A percentile compares a stretch with the other conserved stretches of the same genome.
Evolutionary conservation across 2,797 vertebrate species (phyloP).

Genomic region (Caiman crocodilus): DNA sequence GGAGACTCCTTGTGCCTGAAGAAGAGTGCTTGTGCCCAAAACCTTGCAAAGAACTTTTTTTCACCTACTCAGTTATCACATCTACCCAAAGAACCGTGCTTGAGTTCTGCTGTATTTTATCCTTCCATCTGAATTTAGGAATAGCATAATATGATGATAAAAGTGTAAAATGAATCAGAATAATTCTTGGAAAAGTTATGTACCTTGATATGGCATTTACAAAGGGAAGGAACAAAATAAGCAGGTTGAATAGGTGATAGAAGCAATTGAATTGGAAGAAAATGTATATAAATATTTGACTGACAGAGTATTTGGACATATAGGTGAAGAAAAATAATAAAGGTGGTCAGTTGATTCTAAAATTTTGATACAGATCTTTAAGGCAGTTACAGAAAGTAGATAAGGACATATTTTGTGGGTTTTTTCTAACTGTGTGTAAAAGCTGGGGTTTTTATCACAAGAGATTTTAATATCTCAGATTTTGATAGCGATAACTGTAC

Average conservation of each 20-base stretch:
- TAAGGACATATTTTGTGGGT: neutral
- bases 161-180: neutral
- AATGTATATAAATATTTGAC: constrained; percentile 63
- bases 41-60: no score
- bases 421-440: neutral
- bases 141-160: neutral
- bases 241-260: constrained; percentile 14
- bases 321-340: neutral
- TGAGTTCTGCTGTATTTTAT: no score
- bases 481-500: accelerated
- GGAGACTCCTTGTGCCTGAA: no score
- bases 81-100: no score
- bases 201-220: accelerated
- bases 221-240: neutral
- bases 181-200: neutral
- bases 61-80: no score
- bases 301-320: neutral
- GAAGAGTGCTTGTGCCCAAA: no score
- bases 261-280: constrained; percentile 1
- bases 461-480: neutral
- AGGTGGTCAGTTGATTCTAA: neutral
- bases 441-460: accelerated
- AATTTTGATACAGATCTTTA: accelerated
- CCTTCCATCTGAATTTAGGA: neutral
- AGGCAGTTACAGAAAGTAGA: accelerated